Evolutionary conservation across 2,888 invertebrate species (phyloP).

Genomic region (Abscondita cerata): DNA sequence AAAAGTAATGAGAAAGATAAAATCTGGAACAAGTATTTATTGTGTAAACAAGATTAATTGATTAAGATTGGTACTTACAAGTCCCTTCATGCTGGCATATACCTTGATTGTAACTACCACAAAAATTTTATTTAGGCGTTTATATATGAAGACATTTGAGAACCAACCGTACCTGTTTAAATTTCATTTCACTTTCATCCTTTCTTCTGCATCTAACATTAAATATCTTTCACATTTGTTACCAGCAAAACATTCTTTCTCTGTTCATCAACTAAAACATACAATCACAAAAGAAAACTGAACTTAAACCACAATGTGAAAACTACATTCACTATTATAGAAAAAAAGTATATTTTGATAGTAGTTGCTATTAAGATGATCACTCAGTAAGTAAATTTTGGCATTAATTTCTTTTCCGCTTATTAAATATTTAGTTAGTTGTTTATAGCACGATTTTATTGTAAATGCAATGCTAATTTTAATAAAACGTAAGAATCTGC

Average conservation of each 20-base stretch:
- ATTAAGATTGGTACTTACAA: conserved; percentile 20
- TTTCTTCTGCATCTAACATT: conserved; percentile 46
- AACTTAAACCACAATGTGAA: background rate
- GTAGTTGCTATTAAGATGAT: background rate
- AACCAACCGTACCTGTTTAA: conserved; percentile 41
- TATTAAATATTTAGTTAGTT: background rate
- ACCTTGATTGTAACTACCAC: conserved; percentile 14
- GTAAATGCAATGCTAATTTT: background rate
- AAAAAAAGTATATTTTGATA: background rate
- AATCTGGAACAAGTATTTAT: conserved; percentile 7
- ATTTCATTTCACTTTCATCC: conserved; percentile 52
- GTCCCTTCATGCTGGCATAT: conserved; percentile 20
- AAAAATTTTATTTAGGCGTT: conserved; percentile 11
- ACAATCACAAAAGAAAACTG: conserved; percentile 5
- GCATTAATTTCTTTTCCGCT: background rate
- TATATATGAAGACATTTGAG: conserved; percentile 35
- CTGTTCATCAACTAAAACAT: conserved; percentile 11
- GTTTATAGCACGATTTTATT: no score
- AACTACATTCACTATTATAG: background rate
- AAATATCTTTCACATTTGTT: conserved; percentile 9
- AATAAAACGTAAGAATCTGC: conserved; percentile 1
- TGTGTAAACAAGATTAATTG: background rate
- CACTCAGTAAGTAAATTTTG: background rate
- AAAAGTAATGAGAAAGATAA: conserved; percentile 7
- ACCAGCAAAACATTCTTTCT: conserved; percentile 12